Evolutionary conservation across 2,797 vertebrate species (phyloP), one percentile per base, ranked within the genome.

Genomic region (Clarias platycephalus): DNA sequence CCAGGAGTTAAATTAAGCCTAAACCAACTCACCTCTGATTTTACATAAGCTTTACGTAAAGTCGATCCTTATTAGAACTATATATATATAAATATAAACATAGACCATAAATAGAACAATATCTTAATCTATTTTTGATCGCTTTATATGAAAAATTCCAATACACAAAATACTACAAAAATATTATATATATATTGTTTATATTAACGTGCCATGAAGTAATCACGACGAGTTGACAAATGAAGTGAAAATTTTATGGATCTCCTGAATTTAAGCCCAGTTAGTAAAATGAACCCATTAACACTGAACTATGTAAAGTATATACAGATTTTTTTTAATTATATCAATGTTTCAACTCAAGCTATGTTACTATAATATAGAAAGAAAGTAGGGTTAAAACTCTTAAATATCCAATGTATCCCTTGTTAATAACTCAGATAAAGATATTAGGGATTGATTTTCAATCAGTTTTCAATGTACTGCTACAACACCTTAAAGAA

Each of bases 1-100:
- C 1, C 62, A 66, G 9, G 18, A 80, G 62, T 80, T 20, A 80
- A 31, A 79, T 79, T 79, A 63, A 63, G 76, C 5, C 60, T 63
- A 37, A 63, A 9, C 58, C 22, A 2, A 5, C 37, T 16, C n/a
- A 28, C n/a, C 40, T 53, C 53, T 3, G 58, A 62, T 74, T 62
- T 60, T 26, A 40, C 8, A 5, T 34, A 34, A 34, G 20, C 18
- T 34, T 12, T 20, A 75, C 9, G 16, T 57, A 26, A 24, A 72
- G 70, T 53, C 26, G 70, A n/a, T 6, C 72, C 49, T 18, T 26
- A 31, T 76, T 57, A 66, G n/a, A 22, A 53, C 55, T 5, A 80
- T n/a, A 44, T 44, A 44, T 44, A 44, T 37, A 37, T 1, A 18
- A 20, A 44, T 5, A n/a, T 2, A 62, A 37, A 62, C 1, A n/a